A percentile compares a stretch with the other conserved stretches of the same genome.
Conservation (phyloP, 2,888 invertebrate genomes). For the Eumacrocentrus americanus region DNA sequence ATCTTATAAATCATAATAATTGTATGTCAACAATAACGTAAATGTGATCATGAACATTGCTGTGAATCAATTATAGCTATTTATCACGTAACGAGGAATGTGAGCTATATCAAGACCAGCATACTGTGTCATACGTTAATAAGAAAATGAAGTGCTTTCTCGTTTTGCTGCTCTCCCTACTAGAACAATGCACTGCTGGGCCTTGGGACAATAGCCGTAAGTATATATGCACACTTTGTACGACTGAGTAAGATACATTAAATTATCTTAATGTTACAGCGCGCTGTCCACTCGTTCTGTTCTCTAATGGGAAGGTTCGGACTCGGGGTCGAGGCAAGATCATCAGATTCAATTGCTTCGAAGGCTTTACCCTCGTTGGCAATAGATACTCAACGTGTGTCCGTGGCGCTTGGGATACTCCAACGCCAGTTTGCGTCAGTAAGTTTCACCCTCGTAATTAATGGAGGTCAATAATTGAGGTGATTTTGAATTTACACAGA, state of each 20-base stretch:
- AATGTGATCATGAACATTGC: no score
- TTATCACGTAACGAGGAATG: neutral
- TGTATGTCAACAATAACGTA: no score
- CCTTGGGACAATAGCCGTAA: conserved; percentile 34
- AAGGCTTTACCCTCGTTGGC: conserved; percentile 71
- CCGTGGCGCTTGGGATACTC: conserved; percentile 74
- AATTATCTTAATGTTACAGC: conserved; percentile 30
- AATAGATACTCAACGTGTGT: conserved; percentile 74
- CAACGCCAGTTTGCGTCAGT: conserved; percentile 76
- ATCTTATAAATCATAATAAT: no score
- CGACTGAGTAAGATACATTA: neutral
- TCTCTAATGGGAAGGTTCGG: conserved; percentile 64
- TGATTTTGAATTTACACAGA: conserved; percentile 57
- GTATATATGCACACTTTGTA: conserved; percentile 8
- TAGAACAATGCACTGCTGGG: conserved; percentile 28
- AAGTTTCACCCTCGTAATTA: conserved; percentile 61
- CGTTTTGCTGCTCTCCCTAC: conserved; percentile 27
- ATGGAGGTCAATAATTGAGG: neutral
- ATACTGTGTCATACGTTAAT: no score
- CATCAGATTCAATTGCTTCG: conserved; percentile 68
- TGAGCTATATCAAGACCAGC: neutral
- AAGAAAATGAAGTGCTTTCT: conserved; percentile 15
- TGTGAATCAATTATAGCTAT: neutral
- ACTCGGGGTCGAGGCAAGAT: conserved; percentile 64
- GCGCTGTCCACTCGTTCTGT: conserved; percentile 58